These are phyloP conservation scores for Xestobium rufovillosum DNA, from an alignment of 2,888 invertebrate genomes.

Conservation along the genomic window DNA sequence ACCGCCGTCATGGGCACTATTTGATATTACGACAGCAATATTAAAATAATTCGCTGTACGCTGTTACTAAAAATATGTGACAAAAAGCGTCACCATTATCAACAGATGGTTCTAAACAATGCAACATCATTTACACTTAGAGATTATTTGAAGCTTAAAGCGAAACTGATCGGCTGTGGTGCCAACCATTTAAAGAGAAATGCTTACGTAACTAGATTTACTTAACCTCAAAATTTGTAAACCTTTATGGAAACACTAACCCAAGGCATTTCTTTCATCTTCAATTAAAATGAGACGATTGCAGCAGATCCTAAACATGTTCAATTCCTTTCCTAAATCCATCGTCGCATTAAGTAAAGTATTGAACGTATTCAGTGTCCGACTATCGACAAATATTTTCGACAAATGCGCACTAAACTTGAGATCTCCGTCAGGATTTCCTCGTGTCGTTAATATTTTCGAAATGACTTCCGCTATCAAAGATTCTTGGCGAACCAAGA, in stretches of 20 bases:
- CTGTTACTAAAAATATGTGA: too few relatives aligned
- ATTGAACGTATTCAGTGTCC: conserved; percentile 28
- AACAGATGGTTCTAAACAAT: too few relatives aligned
- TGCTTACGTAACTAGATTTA: not conserved
- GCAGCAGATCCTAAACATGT: conserved; percentile 31
- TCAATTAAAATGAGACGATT: conserved; percentile 31
- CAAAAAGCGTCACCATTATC: too few relatives aligned
- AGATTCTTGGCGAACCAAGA: conserved; percentile 29
- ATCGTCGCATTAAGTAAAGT: conserved; percentile 27
- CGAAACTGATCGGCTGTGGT: too few relatives aligned
- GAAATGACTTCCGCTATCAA: conserved; percentile 28
- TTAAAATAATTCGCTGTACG: too few relatives aligned
- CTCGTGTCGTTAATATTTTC: too few relatives aligned
- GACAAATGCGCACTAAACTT: conserved; percentile 11
- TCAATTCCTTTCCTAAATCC: conserved; percentile 26
- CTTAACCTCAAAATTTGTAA: not conserved
- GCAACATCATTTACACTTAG: too few relatives aligned
- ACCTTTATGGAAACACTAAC: conserved; percentile 24
- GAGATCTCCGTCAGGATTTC: conserved; percentile 19
- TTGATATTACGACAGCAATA: too few relatives aligned
- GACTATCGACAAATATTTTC: conserved; percentile 15
- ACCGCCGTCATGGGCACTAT: too few relatives aligned
- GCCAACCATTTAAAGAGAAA: too few relatives aligned
- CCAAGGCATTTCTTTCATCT: conserved; percentile 34
- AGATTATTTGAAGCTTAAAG: too few relatives aligned